These are phyloP conservation scores for Psittacula cyanocephala DNA, from an alignment of 2,113 vertebrate species.

Conservation along the genomic window DNA sequence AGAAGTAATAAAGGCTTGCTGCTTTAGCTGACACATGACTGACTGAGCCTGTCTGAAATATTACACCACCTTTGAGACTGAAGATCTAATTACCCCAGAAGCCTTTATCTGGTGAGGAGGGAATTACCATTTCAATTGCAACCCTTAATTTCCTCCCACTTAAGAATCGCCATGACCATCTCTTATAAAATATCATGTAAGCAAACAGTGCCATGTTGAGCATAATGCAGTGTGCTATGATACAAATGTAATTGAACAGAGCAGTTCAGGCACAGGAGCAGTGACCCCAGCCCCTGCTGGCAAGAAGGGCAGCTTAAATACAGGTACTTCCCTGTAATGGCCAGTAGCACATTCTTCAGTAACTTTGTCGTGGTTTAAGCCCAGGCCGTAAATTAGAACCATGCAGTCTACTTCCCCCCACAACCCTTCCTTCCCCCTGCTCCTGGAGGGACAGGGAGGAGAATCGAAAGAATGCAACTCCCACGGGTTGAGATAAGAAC, in stretches of 20 bases:
- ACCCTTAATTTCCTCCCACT: background rate
- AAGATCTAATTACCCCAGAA: background rate
- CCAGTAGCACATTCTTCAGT: background rate
- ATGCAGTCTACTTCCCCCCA: no score
- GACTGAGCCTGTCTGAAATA: background rate
- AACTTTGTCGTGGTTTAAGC: background rate
- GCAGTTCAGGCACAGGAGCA: background rate
- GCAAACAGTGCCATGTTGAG: background rate
- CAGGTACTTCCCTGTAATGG: background rate
- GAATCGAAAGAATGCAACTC: no score
- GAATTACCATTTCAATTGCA: background rate
- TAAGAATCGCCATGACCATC: background rate
- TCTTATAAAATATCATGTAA: background rate
- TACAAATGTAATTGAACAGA: background rate
- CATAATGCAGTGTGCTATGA: background rate
- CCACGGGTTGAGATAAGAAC: no score
- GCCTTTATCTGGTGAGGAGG: background rate
- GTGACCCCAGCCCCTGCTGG: background rate
- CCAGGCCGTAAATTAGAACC: no score
- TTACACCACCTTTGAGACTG: background rate
- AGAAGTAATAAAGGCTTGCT: background rate
- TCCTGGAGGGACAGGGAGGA: no score
- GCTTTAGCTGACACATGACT: background rate
- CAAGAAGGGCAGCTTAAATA: background rate
- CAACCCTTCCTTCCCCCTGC: no score